These are phyloP conservation scores for Motacilla alba DNA, from an alignment of 2,113 vertebrate species.

Conservation along the genomic window DNA sequence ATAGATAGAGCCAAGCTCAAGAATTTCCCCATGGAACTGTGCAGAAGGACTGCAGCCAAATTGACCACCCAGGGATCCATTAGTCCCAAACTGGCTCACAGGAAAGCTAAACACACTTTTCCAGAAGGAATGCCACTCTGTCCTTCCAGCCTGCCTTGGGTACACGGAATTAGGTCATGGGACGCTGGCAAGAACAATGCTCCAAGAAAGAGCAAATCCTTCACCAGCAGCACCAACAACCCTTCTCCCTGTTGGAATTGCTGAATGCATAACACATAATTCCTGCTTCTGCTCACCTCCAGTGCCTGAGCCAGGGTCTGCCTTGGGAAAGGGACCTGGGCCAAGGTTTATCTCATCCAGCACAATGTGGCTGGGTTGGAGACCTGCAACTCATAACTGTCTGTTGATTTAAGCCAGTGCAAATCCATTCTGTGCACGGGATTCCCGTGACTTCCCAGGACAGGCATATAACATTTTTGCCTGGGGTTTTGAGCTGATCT, in stretches of 20 bases:
- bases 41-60: neutral
- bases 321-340: neutral
- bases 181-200: neutral
- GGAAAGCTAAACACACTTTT: neutral
- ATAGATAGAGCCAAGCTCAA: neutral
- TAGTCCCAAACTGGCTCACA: accelerated
- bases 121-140: neutral
- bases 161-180: accelerated
- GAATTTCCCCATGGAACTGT: accelerated
- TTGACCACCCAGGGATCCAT: accelerated
- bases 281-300: neutral
- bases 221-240: neutral
- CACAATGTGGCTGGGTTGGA: too few species aligned
- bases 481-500: too few species aligned
- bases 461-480: neutral
- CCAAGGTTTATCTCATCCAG: neutral
- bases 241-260: neutral
- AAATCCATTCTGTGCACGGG: neutral
- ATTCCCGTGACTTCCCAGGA: neutral
- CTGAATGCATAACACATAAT: neutral
- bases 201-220: neutral
- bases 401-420: neutral
- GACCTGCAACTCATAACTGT: neutral
- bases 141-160: neutral
- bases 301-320: neutral